A percentile compares a stretch with the other conserved stretches of the same genome.
These are phyloP conservation scores for honey bee (Apis mellifera) DNA, from an alignment of 1,140 invertebrate genomes.

Conservation along the genomic window DNA sequence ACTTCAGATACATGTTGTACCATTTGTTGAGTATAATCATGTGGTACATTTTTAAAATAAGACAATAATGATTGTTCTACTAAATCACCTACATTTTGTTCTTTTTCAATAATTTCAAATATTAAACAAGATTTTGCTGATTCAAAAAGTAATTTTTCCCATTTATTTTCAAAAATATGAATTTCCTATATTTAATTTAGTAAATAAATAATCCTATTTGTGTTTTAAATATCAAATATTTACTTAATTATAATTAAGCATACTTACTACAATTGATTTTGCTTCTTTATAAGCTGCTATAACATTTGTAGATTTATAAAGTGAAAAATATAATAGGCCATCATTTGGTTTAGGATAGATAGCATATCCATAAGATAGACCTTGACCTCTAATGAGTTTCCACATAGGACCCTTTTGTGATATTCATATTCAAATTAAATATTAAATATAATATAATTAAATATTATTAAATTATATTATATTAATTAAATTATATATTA, in stretches of 20 bases:
- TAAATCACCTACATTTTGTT: conserved; percentile 89
- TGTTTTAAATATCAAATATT: conserved; percentile 9
- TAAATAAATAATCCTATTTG: conserved; percentile 5
- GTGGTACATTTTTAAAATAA: conserved; percentile 86
- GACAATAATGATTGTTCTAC: conserved; percentile 87
- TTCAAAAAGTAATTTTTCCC: conserved; percentile 89
- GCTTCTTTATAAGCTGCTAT: conserved; percentile 90
- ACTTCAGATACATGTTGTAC: conserved; percentile 87
- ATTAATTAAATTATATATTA: too few species aligned
- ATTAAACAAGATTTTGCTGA: conserved; percentile 92
- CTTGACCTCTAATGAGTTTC: conserved; percentile 91
- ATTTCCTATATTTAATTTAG: conserved; percentile 82
- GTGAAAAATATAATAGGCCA: conserved; percentile 86
- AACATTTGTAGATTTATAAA: conserved; percentile 89
- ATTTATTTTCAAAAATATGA: conserved; percentile 84
- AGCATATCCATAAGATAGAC: conserved; percentile 91
- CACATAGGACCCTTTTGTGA: conserved; percentile 90
- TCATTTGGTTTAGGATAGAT: conserved; percentile 85
- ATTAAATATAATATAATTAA: too few species aligned
- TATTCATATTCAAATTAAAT: background rate
- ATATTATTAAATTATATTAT: too few species aligned
- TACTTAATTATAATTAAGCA: background rate
- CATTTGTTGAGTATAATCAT: conserved; percentile 88
- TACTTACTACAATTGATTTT: conserved; percentile 87
- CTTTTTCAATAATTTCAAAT: conserved; percentile 91